Percentiles rank a stretch among this genome's conserved stretches.
These are phyloP conservation scores for Psophia crepitans DNA, from an alignment of 2,113 vertebrate genomes.

Conservation along the genomic window DNA sequence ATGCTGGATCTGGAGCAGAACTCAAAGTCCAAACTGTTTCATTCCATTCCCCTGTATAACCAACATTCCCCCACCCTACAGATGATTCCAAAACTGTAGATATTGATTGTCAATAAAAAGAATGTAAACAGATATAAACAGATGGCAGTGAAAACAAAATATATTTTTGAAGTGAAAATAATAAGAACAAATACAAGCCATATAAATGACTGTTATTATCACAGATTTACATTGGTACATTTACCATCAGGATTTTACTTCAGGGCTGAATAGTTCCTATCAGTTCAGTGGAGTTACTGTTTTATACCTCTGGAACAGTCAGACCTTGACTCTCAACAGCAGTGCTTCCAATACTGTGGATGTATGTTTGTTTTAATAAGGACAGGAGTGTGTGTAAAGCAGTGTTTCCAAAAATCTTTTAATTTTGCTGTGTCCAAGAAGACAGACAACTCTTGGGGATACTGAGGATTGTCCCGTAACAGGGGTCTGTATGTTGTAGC, in stretches of 20 bases:
- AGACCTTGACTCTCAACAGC: neutral
- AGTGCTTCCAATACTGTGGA: neutral
- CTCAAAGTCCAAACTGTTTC: neutral
- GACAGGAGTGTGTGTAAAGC: neutral
- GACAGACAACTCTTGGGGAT: neutral
- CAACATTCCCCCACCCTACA: fast-evolving
- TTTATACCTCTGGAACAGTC: neutral
- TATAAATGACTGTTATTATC: neutral
- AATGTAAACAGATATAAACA: neutral
- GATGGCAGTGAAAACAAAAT: neutral
- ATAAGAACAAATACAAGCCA: neutral
- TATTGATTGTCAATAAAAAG: fast-evolving
- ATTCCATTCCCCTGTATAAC: neutral
- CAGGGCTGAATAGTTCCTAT: neutral
- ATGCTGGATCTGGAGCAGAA: neutral
- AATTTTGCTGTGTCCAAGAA: neutral
- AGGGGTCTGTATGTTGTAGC: neutral
- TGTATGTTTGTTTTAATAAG: neutral
- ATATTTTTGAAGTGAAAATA: neutral
- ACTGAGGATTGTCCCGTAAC: neutral
- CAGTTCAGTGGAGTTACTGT: neutral
- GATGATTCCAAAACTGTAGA: neutral
- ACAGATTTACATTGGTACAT: neutral
- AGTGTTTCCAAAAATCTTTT: neutral
- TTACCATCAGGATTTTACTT: neutral